Conservation (phyloP, 2,113 vertebrate genomes). For the Shinisaurus crocodilurus region DNA sequence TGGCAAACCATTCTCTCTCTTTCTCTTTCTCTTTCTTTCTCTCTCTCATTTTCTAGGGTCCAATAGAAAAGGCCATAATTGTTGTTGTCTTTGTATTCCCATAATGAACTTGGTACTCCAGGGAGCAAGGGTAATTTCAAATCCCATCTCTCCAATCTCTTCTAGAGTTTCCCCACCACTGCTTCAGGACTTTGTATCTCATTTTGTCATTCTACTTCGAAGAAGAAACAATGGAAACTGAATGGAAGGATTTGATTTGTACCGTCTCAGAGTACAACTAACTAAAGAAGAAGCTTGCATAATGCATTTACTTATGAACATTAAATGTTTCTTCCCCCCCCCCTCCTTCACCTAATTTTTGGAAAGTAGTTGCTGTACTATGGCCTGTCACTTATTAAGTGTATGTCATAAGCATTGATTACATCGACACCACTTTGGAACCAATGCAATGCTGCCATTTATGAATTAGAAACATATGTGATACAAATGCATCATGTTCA, state of each 20-base stretch:
- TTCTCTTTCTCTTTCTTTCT: neutral
- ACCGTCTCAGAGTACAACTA: conserved; percentile 41
- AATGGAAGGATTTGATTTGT: conserved; percentile 53
- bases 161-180: conserved; percentile 55
- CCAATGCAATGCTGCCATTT: neutral
- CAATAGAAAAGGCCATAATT: conserved; percentile 32
- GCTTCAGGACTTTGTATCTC: conserved; percentile 19
- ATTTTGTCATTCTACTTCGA: conserved; percentile 44
- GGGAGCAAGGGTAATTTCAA: conserved; percentile 49
- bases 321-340: conserved; percentile 60
- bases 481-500: neutral
- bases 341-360: conserved; percentile 41
- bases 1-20: conserved; percentile 57
- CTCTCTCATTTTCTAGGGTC: conserved; percentile 38
- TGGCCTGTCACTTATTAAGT: neutral
- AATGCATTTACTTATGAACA: conserved; percentile 64
- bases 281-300: conserved; percentile 51
- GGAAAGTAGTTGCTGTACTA: neutral
- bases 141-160: conserved; percentile 33
- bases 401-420: neutral
- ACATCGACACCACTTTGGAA: neutral
- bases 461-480: neutral
- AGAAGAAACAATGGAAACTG: conserved; percentile 56
- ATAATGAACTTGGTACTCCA: conserved; percentile 56
- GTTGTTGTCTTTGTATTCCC: conserved; percentile 55